Base-by-base conservation (phyloP, 2,113 vertebrate species). In the Dipodomys ordii region DNA sequence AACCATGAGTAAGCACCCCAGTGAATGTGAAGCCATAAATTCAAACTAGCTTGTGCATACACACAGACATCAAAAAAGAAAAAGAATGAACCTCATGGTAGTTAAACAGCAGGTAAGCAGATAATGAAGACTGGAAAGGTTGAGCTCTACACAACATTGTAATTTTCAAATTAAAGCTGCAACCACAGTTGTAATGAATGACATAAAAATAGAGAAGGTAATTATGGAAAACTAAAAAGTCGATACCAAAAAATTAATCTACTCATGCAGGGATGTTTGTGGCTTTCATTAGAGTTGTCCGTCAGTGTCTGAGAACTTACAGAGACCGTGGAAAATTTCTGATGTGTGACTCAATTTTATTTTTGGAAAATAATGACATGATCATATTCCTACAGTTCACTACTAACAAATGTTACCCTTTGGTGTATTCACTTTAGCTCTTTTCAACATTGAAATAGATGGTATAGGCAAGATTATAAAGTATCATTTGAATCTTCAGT, bases 311-410 rank as follows among this genome's bases (percentile, higher is more conserved):
- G 77, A 94, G 74, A 94, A 85, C 91, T 91, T 92, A 67, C 49
- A 46, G 39, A 84, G 73, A 92, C 53, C 27, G 28, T 88, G 39
- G 76, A 77, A 93, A 92, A 79, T 90, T 73, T 83, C 87, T 95
- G 69, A 79, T 64, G 9, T 92, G 12, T 95, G 89, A 88, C 71
- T 96, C 68, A 87, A 30, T 89, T 92, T 89, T 94, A 57, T 79
- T 93, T 95, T 93, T 91, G 32, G 87, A 74, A 95, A 91, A 95
- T 93, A 91, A 65, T 28, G 93, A 67, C 46, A 82, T 78, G 92
- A 8, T 74, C 15, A 2, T 85, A 64, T 65, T 19, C 65, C 73
- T 49, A 76, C 0, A 64, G 49, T 67, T 82, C 81, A 67, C 27
- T 78, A n/a, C 67, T 86, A 90, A 67, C 53, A 80, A 79, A 35